Base-by-base conservation (phyloP, 2,888 invertebrate species). In the Trichopoda pennipes region DNA sequence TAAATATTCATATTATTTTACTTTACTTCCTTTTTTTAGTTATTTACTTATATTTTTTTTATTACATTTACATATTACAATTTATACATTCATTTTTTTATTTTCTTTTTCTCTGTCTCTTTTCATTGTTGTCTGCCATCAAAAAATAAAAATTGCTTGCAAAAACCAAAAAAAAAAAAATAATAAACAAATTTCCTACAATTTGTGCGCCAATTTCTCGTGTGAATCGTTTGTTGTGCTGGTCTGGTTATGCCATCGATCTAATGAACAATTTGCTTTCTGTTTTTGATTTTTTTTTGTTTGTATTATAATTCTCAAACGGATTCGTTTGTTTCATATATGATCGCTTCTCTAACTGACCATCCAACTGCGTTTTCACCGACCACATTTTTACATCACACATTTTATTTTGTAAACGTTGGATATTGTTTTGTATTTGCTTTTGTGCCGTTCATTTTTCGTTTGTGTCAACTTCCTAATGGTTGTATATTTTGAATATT, bases 71-170 rank as follows among this genome's bases (percentile, higher is more conserved):
- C 51, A 69, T 56, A 28, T 77, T 53, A 55, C 38, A 49, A 74
- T 28, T 56, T 35, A 76, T 79, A 81, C 51, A 68, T 76, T 32
- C 75, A 56, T 28, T 28, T 28, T 28, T 69, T 76, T 72, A 17
- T 69, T 58, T 77, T 64, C 42, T 35, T 56, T 74, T 70, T 81
- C 35, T 72, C 38, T 73, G 23, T 81, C 74, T 82, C 68, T 73
- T 80, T 80, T 84, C 75, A 72, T 82, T 42, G 44, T 75, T 64
- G 32, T 68, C 12, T 68, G 47, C 32, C 35, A 69, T 23, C 10
- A 49, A 56, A 74, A 63, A 2, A 17, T 56, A 63, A 73, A 56
- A 49, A 44, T 58, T 58, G 58, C 47, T 21, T 61, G n/a, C 3
- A 70, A 70, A 49, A 49, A 49, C 23, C 60, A 61, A 28, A 14